A percentile compares a stretch with the other conserved stretches of the same genome.
phyloP scores from a whole-genome alignment of 1,140 invertebrate genomes.

The Formica exsecta region DNA sequence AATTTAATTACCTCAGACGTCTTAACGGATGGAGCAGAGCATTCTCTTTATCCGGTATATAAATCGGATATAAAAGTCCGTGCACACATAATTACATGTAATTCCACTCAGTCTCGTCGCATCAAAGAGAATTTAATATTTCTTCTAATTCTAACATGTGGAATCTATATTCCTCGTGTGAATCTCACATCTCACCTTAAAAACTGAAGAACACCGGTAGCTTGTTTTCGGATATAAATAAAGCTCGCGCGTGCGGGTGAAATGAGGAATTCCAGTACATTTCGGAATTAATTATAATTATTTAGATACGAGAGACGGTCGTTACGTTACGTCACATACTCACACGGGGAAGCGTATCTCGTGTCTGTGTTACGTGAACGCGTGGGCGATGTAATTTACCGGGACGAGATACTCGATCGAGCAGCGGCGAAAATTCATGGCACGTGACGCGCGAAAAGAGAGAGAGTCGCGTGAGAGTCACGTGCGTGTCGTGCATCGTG shows the following conservation, averaged over 20 bases:
- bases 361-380: background rate
- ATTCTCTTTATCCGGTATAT: background rate
- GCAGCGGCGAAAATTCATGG: slow-evolving; percentile 9
- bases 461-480: slow-evolving; percentile 4
- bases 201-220: background rate
- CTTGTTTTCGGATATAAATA: background rate
- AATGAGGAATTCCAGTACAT: background rate
- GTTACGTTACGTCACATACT: slow-evolving; percentile 35
- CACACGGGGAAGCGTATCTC: slow-evolving; percentile 7
- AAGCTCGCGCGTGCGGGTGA: background rate
- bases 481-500: slow-evolving; percentile 24
- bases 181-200: too few species aligned
- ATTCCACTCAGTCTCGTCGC: background rate
- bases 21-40: background rate
- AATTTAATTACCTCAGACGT: background rate
- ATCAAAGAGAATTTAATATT: too few species aligned
- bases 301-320: background rate
- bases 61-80: background rate
- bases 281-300: slow-evolving; percentile 29
- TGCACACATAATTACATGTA: slow-evolving; percentile 64
- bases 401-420: background rate
- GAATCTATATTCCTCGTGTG: background rate
- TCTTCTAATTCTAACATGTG: background rate
- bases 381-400: slow-evolving; percentile 33
- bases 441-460: slow-evolving; percentile 41